These are phyloP conservation scores for Mylabris phalerata DNA, from an alignment of 1,140 invertebrate genomes.

Conservation along the genomic window DNA sequence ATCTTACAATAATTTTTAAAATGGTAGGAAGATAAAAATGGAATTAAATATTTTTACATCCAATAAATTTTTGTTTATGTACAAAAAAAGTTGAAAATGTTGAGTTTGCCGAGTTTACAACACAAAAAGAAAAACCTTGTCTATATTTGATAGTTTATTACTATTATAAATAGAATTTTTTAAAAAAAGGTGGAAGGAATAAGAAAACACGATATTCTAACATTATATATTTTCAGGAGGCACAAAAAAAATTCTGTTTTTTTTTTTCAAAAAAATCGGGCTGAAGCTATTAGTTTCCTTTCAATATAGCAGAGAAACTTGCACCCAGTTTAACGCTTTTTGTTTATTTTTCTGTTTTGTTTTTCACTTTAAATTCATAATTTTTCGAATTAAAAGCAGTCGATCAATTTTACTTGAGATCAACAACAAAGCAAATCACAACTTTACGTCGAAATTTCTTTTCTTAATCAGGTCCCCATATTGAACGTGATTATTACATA, in stretches of 20 bases:
- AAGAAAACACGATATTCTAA: constrained; percentile 23
- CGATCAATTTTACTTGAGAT: constrained; percentile 36
- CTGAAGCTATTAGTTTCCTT: constrained; percentile 3
- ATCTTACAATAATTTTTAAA: constrained; percentile 17
- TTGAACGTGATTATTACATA: constrained; percentile 12
- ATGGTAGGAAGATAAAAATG: constrained; percentile 16
- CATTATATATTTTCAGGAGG: constrained; percentile 26
- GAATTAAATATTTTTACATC: constrained; percentile 10
- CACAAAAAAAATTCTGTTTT: constrained; percentile 18
- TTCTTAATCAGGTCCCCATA: constrained; percentile 8
- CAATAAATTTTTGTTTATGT: constrained; percentile 10
- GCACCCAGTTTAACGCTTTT: not conserved
- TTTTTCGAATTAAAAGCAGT: constrained; percentile 22
- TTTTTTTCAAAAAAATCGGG: not conserved
- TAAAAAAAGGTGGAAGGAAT: constrained; percentile 16
- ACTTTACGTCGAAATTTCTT: constrained; percentile 18
- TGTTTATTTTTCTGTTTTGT: not conserved
- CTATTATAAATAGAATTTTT: constrained; percentile 1
- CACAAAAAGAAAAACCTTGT: no score
- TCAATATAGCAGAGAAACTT: not conserved
- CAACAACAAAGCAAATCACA: constrained; percentile 37
- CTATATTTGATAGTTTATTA: not conserved
- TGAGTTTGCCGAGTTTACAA: constrained; percentile 18
- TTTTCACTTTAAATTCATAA: not conserved
- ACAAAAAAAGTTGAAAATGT: constrained; percentile 16